Percentiles rank a stretch among this genome's conserved stretches.
Evolutionary conservation across 2,113 vertebrate genomes (phyloP).

Genomic region (Heteronetta atricapilla): DNA sequence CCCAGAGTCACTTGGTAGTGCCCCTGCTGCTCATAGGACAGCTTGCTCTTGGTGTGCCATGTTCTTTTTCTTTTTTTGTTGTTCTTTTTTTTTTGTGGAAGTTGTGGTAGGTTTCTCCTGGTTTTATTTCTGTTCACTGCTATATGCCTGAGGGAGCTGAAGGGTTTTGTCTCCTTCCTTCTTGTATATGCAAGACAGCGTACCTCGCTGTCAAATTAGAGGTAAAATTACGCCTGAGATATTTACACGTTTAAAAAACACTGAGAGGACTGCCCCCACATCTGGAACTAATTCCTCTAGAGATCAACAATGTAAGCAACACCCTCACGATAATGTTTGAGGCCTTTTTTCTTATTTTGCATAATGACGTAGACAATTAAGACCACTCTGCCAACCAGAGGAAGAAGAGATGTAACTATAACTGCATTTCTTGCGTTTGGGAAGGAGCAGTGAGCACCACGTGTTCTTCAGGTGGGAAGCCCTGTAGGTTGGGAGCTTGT

Average conservation of each 20-base stretch:
- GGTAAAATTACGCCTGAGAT: neutral
- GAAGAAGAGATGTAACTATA: neutral
- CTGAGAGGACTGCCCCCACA: neutral
- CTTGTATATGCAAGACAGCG: neutral
- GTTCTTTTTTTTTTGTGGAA: neutral
- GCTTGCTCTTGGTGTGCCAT: neutral
- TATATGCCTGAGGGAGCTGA: neutral
- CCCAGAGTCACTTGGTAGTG: neutral
- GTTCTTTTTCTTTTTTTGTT: neutral
- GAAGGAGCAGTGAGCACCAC: accelerated
- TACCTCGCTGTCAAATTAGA: neutral
- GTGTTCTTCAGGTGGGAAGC: neutral
- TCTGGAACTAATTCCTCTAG: neutral
- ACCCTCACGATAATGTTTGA: neutral
- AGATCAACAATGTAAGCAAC: neutral
- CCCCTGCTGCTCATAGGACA: neutral
- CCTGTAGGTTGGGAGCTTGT: neutral
- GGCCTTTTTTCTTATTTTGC: neutral
- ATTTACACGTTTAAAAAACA: neutral
- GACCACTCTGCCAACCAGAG: neutral
- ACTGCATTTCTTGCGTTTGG: neutral
- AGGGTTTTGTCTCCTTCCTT: neutral
- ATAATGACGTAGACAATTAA: neutral
- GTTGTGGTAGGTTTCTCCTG: neutral
- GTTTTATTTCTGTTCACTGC: neutral